Conservation (phyloP, 2,888 invertebrate genomes). For the Sarcophaga rosellei region DNA sequence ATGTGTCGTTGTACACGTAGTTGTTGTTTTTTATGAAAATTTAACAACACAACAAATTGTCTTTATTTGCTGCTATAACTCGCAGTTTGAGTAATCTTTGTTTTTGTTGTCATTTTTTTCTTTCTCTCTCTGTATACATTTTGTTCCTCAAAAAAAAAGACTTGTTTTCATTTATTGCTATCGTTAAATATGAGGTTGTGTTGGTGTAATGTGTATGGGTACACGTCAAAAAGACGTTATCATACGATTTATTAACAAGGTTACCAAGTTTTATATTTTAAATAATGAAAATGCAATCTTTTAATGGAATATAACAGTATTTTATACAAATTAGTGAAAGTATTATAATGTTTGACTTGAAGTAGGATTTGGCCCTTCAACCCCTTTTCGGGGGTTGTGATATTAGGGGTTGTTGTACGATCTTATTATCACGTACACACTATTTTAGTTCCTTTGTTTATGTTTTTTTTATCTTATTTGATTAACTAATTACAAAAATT, state of each 20-base stretch:
- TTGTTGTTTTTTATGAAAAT: constrained; percentile 35
- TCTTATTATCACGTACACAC: not conserved
- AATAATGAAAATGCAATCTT: not conserved
- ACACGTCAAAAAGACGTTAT: constrained; percentile 17
- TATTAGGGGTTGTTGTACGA: too few species aligned
- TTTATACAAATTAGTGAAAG: too few species aligned
- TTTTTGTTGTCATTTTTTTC: constrained; percentile 42
- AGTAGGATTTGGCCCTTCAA: too few species aligned
- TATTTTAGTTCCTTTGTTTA: not conserved
- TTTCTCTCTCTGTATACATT: not conserved
- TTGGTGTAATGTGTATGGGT: constrained; percentile 6
- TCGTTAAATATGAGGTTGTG: not conserved
- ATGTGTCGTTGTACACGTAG: constrained; percentile 13
- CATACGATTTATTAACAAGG: constrained; percentile 32
- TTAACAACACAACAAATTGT: not conserved
- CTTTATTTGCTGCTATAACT: constrained; percentile 36
- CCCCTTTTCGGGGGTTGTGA: too few species aligned
- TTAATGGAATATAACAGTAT: too few species aligned
- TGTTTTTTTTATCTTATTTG: too few species aligned
- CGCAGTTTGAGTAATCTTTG: constrained; percentile 17
- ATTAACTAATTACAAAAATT: not conserved
- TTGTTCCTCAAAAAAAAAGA: constrained; percentile 5
- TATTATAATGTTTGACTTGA: too few species aligned
- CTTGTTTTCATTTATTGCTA: not conserved
- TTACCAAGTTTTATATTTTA: constrained; percentile 6